phyloP scores from a whole-genome alignment of 2,797 vertebrate species.

The Eospalax fontanierii region DNA sequence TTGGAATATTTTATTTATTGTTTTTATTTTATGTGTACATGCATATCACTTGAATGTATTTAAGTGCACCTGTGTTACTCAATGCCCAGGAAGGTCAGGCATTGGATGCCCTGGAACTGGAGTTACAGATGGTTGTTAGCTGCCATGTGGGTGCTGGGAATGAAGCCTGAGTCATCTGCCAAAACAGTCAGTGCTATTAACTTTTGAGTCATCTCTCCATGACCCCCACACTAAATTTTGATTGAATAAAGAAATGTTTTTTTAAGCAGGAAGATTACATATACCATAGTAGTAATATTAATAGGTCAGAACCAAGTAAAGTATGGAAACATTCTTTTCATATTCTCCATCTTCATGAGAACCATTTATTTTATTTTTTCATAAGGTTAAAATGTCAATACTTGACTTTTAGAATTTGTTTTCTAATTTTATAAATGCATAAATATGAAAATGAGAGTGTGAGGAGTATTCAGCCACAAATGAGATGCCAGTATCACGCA shows the following conservation, averaged over 20 bases:
- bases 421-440: conserved; percentile 52
- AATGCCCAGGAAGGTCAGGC: too few species aligned
- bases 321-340: conserved; percentile 12
- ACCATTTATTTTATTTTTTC: not conserved
- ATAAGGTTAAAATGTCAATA: conserved; percentile 48
- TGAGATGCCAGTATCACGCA: too few species aligned
- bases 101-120: too few species aligned
- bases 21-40: too few species aligned
- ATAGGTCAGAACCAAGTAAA: not conserved
- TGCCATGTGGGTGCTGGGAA: too few species aligned
- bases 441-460: not conserved
- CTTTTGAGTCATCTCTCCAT: not conserved
- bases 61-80: too few species aligned
- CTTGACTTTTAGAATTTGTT: conserved; percentile 18
- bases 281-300: not conserved
- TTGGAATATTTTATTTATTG: too few species aligned
- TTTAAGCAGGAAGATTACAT: not conserved
- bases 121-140: too few species aligned
- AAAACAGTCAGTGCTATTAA: not conserved
- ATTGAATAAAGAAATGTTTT: not conserved
- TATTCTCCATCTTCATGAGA: not conserved
- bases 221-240: not conserved
- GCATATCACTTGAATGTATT: too few species aligned
- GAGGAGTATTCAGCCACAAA: too few species aligned
- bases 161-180: too few species aligned